Evolutionary conservation across 2,797 vertebrate species (phyloP).

Genomic region (Arnoldichthys spilopterus): DNA sequence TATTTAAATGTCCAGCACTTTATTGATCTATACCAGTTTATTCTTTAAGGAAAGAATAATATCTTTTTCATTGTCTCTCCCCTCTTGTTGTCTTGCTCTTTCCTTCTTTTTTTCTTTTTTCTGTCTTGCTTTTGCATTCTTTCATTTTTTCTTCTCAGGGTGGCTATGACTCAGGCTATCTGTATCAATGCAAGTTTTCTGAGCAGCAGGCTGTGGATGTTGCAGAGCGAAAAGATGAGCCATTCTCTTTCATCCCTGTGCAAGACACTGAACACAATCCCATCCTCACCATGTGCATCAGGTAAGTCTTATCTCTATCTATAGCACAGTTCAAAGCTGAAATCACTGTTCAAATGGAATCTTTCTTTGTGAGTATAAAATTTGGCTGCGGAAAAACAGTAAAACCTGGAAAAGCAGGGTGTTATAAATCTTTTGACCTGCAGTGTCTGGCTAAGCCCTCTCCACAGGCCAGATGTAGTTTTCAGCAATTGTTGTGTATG

Average conservation of each 20-base stretch:
- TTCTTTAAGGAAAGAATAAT: too few relatives aligned
- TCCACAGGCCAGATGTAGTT: too few relatives aligned
- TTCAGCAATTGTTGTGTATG: too few relatives aligned
- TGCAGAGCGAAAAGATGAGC: conserved; percentile 78
- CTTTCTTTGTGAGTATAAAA: not conserved
- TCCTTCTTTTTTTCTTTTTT: not conserved
- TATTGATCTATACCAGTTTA: not conserved
- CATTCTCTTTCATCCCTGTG: conserved; percentile 80
- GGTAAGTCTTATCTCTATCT: conserved; percentile 68
- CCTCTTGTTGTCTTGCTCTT: too few relatives aligned
- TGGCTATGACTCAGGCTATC: conserved; percentile 87
- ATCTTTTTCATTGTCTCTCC: too few relatives aligned
- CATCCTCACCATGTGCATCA: conserved; percentile 83
- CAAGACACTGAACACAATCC: conserved; percentile 79
- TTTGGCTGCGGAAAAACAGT: too few relatives aligned
- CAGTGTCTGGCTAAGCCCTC: too few relatives aligned
- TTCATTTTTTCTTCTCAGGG: conserved; percentile 72
- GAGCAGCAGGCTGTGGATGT: conserved; percentile 69
- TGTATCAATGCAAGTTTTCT: conserved; percentile 91
- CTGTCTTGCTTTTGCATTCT: not conserved
- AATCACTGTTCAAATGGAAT: not conserved
- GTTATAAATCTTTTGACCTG: too few relatives aligned
- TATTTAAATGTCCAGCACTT: conserved; percentile 56
- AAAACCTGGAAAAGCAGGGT: too few relatives aligned
- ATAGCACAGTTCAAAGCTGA: too few relatives aligned